Evolutionary conservation across 2,797 vertebrate genomes (phyloP).

Genomic region (Enteromius thamalakanensis): DNA sequence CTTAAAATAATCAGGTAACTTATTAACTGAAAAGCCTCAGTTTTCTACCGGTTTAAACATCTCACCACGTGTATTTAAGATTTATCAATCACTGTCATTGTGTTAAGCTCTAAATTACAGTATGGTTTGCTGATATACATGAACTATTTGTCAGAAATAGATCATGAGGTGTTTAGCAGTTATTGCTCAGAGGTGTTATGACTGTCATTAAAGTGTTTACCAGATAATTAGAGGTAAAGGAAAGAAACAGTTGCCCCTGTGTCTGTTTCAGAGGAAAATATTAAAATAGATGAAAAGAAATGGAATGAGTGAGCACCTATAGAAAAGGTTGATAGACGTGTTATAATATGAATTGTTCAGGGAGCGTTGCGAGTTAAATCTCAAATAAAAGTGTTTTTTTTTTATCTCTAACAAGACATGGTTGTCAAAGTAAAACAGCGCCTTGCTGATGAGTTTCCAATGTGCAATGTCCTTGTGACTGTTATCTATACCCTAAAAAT

Average conservation of each 20-base stretch:
- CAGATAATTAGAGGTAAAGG: conserved; percentile 9
- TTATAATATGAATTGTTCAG: background rate
- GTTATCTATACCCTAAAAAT: background rate
- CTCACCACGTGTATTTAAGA: background rate
- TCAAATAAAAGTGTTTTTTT: background rate
- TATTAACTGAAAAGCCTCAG: conserved; percentile 31
- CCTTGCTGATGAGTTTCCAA: background rate
- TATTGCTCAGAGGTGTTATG: conserved; percentile 1
- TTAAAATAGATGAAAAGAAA: background rate
- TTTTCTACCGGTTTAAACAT: conserved; percentile 11
- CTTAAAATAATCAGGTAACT: conserved; percentile 33
- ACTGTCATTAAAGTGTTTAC: conserved; percentile 33
- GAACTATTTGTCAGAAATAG: background rate
- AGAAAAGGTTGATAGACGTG: background rate
- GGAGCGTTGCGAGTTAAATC: background rate
- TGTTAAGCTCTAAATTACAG: conserved; percentile 1
- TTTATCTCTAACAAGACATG: background rate
- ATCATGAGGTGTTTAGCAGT: background rate
- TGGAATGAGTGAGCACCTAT: background rate
- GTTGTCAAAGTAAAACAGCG: background rate
- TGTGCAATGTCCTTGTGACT: background rate
- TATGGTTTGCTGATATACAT: background rate
- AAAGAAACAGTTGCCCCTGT: background rate
- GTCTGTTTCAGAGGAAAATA: conserved; percentile 1
- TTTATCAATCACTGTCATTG: background rate